These are phyloP conservation scores for Malacosoma neustria DNA, from an alignment of 2,888 invertebrate genomes.

Conservation along the genomic window DNA sequence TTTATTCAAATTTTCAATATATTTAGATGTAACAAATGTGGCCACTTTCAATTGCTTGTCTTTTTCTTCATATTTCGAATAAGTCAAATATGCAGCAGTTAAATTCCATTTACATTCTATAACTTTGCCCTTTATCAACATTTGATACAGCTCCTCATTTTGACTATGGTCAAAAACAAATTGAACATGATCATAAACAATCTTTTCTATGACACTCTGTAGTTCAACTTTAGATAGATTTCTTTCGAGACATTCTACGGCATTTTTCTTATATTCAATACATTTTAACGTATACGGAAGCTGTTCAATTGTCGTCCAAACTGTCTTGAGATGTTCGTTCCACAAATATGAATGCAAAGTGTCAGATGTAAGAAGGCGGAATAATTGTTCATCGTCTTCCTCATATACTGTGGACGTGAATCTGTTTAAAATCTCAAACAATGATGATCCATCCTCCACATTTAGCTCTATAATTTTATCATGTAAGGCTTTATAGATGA, in stretches of 20 bases:
- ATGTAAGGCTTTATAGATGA: constrained; percentile 29
- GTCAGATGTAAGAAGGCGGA: constrained; percentile 16
- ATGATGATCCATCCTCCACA: constrained; percentile 13
- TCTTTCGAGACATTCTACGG: constrained; percentile 19
- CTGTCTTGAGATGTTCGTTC: constrained; percentile 21
- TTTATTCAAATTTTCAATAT: constrained; percentile 17
- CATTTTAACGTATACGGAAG: constrained; percentile 25
- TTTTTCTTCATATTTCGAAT: constrained; percentile 12
- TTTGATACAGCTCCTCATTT: constrained; percentile 6
- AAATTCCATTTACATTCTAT: constrained; percentile 24
- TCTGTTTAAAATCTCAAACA: constrained; percentile 29
- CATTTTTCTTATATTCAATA: constrained; percentile 14
- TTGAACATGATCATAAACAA: constrained; percentile 27
- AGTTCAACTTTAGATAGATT: neutral
- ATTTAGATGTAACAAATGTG: constrained; percentile 16
- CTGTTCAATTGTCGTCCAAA: constrained; percentile 28
- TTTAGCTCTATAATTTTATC: constrained; percentile 20
- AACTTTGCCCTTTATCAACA: constrained; percentile 9
- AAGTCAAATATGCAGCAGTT: constrained; percentile 17
- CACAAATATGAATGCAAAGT: constrained; percentile 20
- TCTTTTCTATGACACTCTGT: constrained; percentile 18
- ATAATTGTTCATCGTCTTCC: constrained; percentile 34
- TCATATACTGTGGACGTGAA: constrained; percentile 27
- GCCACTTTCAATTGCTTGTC: constrained; percentile 13
- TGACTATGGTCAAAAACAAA: constrained; percentile 16